These are phyloP conservation scores for Periplaneta americana DNA, from an alignment of 1,140 invertebrate genomes.

Conservation along the genomic window DNA sequence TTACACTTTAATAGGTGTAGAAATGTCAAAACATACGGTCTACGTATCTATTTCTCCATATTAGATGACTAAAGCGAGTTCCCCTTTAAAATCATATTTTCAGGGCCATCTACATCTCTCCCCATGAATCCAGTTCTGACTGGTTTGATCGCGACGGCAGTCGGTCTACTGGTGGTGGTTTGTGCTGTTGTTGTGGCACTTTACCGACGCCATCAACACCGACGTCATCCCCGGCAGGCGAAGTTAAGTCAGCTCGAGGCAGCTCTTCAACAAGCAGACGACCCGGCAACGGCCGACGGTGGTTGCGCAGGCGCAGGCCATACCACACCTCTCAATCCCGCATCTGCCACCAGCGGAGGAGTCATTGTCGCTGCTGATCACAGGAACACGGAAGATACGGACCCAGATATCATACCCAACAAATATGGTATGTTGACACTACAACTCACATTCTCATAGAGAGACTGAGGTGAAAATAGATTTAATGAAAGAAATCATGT, in stretches of 20 bases:
- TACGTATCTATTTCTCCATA: too few species aligned
- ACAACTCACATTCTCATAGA: neutral
- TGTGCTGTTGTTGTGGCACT: constrained; percentile 64
- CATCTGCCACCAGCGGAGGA: constrained; percentile 30
- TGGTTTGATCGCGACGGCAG: constrained; percentile 62
- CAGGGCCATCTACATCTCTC: constrained; percentile 45
- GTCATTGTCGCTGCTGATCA: neutral
- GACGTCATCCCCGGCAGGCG: constrained; percentile 1
- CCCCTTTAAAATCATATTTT: too few species aligned
- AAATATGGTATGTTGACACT: constrained; percentile 65
- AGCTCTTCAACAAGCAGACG: neutral
- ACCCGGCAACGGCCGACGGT: constrained; percentile 14
- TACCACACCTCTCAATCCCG: constrained; percentile 33
- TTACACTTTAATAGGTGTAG: too few species aligned
- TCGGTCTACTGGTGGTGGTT: constrained; percentile 59
- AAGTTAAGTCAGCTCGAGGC: neutral
- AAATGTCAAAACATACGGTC: too few species aligned
- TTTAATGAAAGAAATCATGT: too few species aligned
- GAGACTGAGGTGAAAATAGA: too few species aligned
- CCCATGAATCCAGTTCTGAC: constrained; percentile 65
- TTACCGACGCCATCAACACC: constrained; percentile 48
- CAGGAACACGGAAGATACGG: constrained; percentile 47
- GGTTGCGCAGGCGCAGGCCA: constrained; percentile 22
- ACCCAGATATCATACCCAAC: constrained; percentile 80
- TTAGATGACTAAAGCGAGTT: too few species aligned